phyloP scores from a whole-genome alignment of 2,888 invertebrate species.

The Elysia crispata region DNA sequence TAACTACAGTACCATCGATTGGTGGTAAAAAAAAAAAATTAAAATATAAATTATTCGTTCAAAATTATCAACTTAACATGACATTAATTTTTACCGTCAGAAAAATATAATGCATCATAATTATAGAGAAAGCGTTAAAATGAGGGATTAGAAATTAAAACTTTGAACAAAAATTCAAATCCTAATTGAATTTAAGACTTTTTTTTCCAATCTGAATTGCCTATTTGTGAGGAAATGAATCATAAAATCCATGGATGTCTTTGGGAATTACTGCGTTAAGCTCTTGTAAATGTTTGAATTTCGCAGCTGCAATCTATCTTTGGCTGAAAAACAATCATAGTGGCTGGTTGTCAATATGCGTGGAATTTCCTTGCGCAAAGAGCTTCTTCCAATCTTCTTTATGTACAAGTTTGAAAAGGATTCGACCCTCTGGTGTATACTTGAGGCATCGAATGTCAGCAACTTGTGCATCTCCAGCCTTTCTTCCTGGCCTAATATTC shows the following conservation, averaged over 20 bases:
- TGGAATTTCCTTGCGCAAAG: background rate
- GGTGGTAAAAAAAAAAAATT: no score
- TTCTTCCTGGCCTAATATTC: conserved; percentile 44
- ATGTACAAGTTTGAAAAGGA: background rate
- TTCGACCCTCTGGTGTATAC: conserved; percentile 43
- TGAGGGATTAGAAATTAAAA: no score
- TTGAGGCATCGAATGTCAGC: conserved; percentile 42
- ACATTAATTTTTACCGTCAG: no score
- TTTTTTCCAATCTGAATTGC: no score
- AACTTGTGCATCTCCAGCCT: conserved; percentile 43
- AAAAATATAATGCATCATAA: no score
- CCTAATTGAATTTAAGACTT: no score
- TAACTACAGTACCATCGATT: no score
- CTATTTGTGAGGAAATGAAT: background rate
- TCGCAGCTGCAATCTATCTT: background rate
- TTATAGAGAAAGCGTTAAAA: no score
- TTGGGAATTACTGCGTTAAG: background rate
- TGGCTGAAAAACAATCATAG: background rate
- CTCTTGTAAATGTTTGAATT: conserved; percentile 3
- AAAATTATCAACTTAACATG: no score
- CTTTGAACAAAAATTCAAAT: no score
- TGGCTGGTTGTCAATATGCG: background rate
- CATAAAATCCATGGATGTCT: background rate
- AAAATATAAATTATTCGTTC: no score
- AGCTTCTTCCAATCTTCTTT: conserved; percentile 11